Base-by-base conservation (phyloP, 2,113 vertebrate species). In the Okapia johnstoni region DNA sequence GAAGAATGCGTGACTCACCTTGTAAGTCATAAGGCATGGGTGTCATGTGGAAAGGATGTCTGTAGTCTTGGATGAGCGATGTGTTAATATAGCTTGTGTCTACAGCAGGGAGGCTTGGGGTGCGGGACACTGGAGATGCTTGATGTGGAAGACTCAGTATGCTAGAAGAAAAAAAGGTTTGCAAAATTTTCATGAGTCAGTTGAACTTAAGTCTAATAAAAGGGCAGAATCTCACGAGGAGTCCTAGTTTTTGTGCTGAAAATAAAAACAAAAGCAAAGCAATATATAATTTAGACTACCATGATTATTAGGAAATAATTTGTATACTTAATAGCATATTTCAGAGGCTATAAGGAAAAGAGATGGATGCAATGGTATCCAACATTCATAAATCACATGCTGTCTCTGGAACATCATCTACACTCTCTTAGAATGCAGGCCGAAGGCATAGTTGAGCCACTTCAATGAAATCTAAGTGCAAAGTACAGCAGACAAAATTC, bases 11-110 rank as follows among this genome's bases (percentile, higher is more conserved):
- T 10, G 63, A 79, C 98, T 97, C 98, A 99, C 99, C 99, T 99
- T 99, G 99, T 95, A 99, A 98, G 98, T 99, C 99, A 0, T 99
- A 99, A 98, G 99, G 99, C 99, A 99, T 99, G 19, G 99, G 99
- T 40, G 99, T 98, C 99, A 99, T 99, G 63, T 99, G 99, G 98
- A 99, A 99, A 96, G 99, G 99, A 30, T 99, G 99, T 97, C 99
- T 99, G 95, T 99, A 99, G 99, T 99, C 99, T 97, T 99, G 99
- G 98, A 99, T 99, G 2, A 99, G 99, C 0, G 99, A 99, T 0
- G 99, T 99, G 25, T 99, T 99, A 97, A 99, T 99, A 98, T 99
- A 99, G 98, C 99, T 99, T 94, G 99, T 99, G 98, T 99, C 99
- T 90, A 99, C 99, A 13, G 99, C 98, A 50, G 99, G 99, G 97